Base-by-base conservation (phyloP, 2,888 invertebrate species). In the Cyaniris semiargus region DNA sequence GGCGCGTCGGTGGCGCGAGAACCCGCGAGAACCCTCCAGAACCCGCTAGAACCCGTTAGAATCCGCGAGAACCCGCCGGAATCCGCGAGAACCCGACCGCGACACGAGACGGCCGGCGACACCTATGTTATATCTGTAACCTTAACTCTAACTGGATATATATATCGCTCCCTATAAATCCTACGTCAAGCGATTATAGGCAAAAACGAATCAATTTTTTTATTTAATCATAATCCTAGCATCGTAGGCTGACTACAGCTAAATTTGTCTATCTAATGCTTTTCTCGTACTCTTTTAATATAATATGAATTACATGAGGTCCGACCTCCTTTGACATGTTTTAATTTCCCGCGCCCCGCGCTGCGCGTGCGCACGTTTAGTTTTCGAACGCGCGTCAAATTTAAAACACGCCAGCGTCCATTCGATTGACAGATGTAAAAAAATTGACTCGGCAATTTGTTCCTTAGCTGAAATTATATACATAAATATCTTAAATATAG, bases 241-340 rank as follows among this genome's bases (percentile, higher is more conserved):
- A 85, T 85, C 85, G 85, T 84, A 88, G 86, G 85, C 85, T 84
- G 82, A 84, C 86, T 90, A 88, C 83, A 79, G 80, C 91, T 93
- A 93, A 87, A 92, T 92, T 93, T 92, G 86, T 84, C 93, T 93
- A 93, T 89, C 94, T 92, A 92, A 86, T 83, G 83, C 81, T 85
- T 66, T 88, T 87, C 86, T 89, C 87, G 82, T 83, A 84, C 84
- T 83, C 83, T 85, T 85, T 83, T 86, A 86, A 86, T 87, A 91
- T 88, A 87, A 85, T 83, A 81, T 82, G 80, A 80, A 81, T 82
- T 81, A 77, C 77, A 79, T 78, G 89, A 91, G 89, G 90, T 90
- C 83, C 82, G 27, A 90, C 89, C 89, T 87, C 90, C 23, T 76
- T 77, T 76, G 70, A 78, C 80, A 76, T 76, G 79, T 80, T 80